A percentile compares a stretch with the other conserved stretches of the same genome.
These are phyloP conservation scores for Xestoiulus laeticollis DNA, from an alignment of 2,888 invertebrate species.

Conservation along the genomic window DNA sequence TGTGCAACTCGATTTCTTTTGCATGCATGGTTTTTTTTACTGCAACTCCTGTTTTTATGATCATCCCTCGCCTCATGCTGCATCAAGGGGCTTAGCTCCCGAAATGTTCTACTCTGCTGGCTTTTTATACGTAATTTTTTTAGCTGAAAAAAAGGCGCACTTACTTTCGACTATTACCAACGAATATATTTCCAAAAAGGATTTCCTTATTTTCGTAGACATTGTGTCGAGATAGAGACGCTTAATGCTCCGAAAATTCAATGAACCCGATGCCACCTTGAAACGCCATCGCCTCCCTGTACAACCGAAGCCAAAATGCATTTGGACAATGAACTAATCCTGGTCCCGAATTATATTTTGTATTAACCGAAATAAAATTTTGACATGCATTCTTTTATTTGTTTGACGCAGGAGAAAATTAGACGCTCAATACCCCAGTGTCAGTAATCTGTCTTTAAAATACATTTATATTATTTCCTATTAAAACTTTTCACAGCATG, in stretches of 20 bases:
- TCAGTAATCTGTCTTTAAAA: too few species aligned
- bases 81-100: not conserved
- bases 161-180: slow-evolving; percentile 10
- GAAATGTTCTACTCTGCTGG: slow-evolving; percentile 11
- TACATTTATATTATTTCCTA: too few species aligned
- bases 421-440: too few species aligned
- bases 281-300: not conserved
- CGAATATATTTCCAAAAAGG: slow-evolving; percentile 31
- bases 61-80: not conserved
- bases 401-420: too few species aligned
- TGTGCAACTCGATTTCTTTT: slow-evolving; percentile 21
- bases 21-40: slow-evolving; percentile 16
- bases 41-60: slow-evolving; percentile 6
- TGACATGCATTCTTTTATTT: too few species aligned
- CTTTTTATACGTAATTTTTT: slow-evolving; percentile 39
- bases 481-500: too few species aligned
- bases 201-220: slow-evolving; percentile 41
- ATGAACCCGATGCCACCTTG: slow-evolving; percentile 7
- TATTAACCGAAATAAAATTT: too few species aligned
- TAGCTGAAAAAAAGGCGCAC: slow-evolving; percentile 19
- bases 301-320: not conserved
- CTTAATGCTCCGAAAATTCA: slow-evolving; percentile 18
- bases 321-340: too few species aligned
- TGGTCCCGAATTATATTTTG: too few species aligned
- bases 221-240: slow-evolving; percentile 41